A percentile compares a stretch with the other conserved stretches of the same genome.
Evolutionary conservation across 2,797 vertebrate genomes (phyloP).

Genomic region (Macroramphosus scolopax): DNA sequence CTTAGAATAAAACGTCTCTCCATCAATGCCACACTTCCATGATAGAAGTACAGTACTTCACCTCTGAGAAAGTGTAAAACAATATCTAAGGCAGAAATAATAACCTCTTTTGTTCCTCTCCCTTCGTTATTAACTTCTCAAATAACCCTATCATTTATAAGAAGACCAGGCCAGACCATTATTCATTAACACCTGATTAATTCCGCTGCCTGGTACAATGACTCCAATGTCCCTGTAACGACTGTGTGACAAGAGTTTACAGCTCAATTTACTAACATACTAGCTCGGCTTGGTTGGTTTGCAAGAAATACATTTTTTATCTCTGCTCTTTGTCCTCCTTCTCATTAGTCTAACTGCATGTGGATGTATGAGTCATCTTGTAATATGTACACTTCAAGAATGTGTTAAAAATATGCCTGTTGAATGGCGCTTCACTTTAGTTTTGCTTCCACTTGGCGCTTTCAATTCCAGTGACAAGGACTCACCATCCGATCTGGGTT

Average conservation of each 20-base stretch:
- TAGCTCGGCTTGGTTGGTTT: slow-evolving; percentile 23
- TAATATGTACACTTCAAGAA: slow-evolving; percentile 32
- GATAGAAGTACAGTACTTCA: slow-evolving; percentile 37
- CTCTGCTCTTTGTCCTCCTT: slow-evolving; percentile 9
- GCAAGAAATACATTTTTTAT: slow-evolving; percentile 1
- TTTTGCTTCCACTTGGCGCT: slow-evolving; percentile 21
- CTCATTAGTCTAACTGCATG: slow-evolving; percentile 47
- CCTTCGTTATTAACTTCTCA: slow-evolving; percentile 45
- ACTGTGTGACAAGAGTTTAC: slow-evolving; percentile 45
- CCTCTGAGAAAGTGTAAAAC: slow-evolving; percentile 18
- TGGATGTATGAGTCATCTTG: slow-evolving; percentile 42
- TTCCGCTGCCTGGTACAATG: slow-evolving; percentile 49
- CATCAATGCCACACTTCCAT: slow-evolving; percentile 45
- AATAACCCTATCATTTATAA: slow-evolving; percentile 49
- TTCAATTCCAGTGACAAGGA: slow-evolving; percentile 14
- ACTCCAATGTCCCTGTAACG: slow-evolving; percentile 42
- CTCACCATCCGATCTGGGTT: background rate
- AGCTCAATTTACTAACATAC: slow-evolving; percentile 41
- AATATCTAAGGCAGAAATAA: slow-evolving; percentile 41
- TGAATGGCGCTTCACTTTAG: slow-evolving; percentile 21
- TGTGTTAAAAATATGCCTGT: slow-evolving; percentile 37
- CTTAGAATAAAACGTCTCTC: slow-evolving; percentile 57
- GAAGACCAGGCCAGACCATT: slow-evolving; percentile 31
- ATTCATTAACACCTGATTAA: slow-evolving; percentile 57
- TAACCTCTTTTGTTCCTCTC: slow-evolving; percentile 24